Conservation (phyloP, 2,797 vertebrate species). For the Apodemus agrarius region DNA sequence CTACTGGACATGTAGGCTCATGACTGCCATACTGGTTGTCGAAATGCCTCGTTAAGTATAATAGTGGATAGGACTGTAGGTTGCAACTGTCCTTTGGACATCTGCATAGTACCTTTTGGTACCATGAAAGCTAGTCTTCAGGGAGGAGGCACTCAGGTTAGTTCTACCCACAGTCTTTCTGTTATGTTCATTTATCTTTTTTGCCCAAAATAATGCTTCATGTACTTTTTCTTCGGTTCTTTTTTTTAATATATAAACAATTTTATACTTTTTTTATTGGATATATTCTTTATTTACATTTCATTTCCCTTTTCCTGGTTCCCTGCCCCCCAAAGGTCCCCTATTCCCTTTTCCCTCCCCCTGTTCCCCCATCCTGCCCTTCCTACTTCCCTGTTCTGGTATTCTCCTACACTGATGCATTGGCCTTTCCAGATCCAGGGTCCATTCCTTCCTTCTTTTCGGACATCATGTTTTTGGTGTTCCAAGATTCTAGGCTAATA, state of each 20-base stretch:
- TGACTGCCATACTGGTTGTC: neutral
- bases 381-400: no score
- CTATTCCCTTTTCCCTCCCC: no score
- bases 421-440: no score
- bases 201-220: neutral
- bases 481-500: no score
- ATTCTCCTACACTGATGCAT: no score
- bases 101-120: neutral
- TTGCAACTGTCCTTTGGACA: neutral
- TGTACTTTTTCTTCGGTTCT: neutral
- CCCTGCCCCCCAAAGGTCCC: no score
- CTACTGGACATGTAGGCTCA: neutral
- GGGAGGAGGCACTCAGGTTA: neutral
- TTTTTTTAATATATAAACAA: neutral
- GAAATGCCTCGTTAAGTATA: neutral
- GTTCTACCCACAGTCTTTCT: neutral
- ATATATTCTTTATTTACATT: no score
- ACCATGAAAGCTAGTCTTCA: neutral
- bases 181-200: neutral
- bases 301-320: no score
- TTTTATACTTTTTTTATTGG: neutral
- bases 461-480: no score
- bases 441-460: no score
- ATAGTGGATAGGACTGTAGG: neutral
- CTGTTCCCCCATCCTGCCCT: no score